phyloP scores from a whole-genome alignment of 2,888 invertebrate genomes.

The Bellardia bayeri region DNA sequence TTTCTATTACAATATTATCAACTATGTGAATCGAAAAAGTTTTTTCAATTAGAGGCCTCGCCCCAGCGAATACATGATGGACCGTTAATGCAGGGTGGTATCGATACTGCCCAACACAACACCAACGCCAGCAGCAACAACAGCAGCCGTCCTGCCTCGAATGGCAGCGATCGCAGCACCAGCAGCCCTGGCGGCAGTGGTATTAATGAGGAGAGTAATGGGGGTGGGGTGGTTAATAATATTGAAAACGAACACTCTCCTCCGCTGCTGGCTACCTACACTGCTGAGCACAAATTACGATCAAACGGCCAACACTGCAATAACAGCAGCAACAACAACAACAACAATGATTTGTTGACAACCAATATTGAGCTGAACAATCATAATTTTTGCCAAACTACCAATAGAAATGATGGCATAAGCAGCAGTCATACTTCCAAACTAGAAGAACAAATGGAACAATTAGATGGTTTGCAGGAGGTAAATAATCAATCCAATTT shows the following conservation, averaged over 20 bases:
- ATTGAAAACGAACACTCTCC: constrained; percentile 61
- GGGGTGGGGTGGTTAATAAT: constrained; percentile 70
- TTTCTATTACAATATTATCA: constrained; percentile 84
- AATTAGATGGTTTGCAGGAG: constrained; percentile 67
- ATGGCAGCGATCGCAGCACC: constrained; percentile 57
- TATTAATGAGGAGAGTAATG: constrained; percentile 73
- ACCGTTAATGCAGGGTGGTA: constrained; percentile 75
- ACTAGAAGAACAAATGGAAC: constrained; percentile 62
- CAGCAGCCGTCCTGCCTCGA: constrained; percentile 59
- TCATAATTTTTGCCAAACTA: constrained; percentile 44
- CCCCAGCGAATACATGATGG: constrained; percentile 82
- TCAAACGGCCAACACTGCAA: constrained; percentile 53
- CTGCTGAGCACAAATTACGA: constrained; percentile 20
- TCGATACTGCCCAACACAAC: constrained; percentile 48
- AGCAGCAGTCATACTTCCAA: constrained; percentile 1
- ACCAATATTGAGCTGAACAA: constrained; percentile 36
- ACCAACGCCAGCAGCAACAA: constrained; percentile 50
- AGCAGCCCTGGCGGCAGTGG: constrained; percentile 56
- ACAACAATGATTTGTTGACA: constrained; percentile 68
- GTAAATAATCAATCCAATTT: constrained; percentile 52
- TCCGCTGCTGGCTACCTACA: constrained; percentile 27
- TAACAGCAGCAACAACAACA: constrained; percentile 74
- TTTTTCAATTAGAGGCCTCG: constrained; percentile 85
- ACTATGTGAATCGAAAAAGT: constrained; percentile 84
- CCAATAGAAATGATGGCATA: constrained; percentile 12